Percentiles rank a stretch among this genome's conserved stretches.
Conservation (phyloP, 2,113 vertebrate species). For the Otus sunia region DNA sequence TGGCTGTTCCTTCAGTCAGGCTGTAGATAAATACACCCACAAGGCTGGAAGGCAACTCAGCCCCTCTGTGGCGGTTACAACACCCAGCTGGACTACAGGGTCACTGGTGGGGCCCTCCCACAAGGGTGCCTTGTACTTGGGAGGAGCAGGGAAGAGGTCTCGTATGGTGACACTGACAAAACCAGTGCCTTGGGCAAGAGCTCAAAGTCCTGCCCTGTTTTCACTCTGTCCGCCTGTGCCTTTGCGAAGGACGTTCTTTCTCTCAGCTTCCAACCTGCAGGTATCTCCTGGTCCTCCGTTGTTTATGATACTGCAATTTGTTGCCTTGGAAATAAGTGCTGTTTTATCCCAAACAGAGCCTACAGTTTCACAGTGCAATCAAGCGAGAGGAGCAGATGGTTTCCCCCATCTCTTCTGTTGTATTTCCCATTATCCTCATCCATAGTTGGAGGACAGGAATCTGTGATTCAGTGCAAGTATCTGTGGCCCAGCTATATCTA, state of each 20-base stretch:
- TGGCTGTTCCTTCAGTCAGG: background rate
- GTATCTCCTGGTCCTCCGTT: conserved; percentile 29
- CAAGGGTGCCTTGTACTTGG: background rate
- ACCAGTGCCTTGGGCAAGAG: background rate
- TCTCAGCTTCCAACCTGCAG: conserved; percentile 6
- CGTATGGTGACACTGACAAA: background rate
- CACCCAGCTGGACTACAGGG: background rate
- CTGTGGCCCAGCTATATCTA: background rate
- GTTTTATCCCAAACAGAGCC: conserved; percentile 58
- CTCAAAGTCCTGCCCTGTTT: background rate
- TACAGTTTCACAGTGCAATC: background rate
- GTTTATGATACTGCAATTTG: conserved; percentile 43
- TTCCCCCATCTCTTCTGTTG: conserved; percentile 21
- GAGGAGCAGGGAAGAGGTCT: background rate
- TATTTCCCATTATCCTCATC: background rate
- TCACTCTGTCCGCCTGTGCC: background rate
- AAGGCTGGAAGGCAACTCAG: background rate
- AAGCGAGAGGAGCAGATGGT: conserved; percentile 32
- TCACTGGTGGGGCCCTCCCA: background rate
- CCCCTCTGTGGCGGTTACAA: background rate
- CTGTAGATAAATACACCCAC: background rate
- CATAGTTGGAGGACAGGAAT: conserved; percentile 1
- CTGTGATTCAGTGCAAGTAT: conserved; percentile 3
- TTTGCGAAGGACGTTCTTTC: fast-evolving
- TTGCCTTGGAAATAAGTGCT: conserved; percentile 67